A percentile compares a stretch with the other conserved stretches of the same genome.
Conservation (phyloP, 2,113 vertebrate genomes). For the Anseranas semipalmata region DNA sequence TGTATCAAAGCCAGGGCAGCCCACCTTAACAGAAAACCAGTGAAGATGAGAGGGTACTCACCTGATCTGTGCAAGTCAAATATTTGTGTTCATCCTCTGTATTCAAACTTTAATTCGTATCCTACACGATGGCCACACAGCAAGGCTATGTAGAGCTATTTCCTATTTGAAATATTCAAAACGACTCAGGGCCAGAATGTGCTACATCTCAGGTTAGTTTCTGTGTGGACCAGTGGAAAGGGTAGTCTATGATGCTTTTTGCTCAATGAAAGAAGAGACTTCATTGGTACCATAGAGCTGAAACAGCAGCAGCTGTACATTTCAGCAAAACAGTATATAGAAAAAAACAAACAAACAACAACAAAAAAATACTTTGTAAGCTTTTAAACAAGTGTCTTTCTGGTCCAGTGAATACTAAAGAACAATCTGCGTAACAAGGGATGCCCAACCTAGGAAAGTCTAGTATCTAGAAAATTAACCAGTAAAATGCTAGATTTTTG, state of each 20-base stretch:
- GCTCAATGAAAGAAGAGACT: not conserved
- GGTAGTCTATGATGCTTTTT: not conserved
- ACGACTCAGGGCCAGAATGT: not conserved
- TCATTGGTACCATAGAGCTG: not conserved
- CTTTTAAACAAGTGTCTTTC: not conserved
- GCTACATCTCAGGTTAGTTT: not conserved
- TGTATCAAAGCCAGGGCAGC: not conserved
- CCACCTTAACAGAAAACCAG: not conserved
- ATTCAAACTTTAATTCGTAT: not conserved
- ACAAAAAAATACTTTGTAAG: not conserved
- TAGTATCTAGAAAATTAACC: not conserved
- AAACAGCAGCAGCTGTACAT: not conserved
- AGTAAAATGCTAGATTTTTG: not conserved
- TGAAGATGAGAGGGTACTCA: not conserved
- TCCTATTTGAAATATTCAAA: not conserved
- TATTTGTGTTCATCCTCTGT: not conserved
- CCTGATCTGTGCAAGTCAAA: not conserved
- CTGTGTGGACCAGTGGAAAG: not conserved
- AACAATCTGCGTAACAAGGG: not conserved
- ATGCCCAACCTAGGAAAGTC: not conserved
- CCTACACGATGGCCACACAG: accelerated
- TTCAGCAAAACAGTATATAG: not conserved
- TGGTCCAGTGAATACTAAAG: not conserved
- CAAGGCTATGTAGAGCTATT: not conserved
- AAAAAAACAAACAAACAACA: too few species aligned